Evolutionary conservation across 2,888 invertebrate species (phyloP), one percentile per base, ranked within the genome.

Genomic region (Oxycera nigricornis): DNA sequence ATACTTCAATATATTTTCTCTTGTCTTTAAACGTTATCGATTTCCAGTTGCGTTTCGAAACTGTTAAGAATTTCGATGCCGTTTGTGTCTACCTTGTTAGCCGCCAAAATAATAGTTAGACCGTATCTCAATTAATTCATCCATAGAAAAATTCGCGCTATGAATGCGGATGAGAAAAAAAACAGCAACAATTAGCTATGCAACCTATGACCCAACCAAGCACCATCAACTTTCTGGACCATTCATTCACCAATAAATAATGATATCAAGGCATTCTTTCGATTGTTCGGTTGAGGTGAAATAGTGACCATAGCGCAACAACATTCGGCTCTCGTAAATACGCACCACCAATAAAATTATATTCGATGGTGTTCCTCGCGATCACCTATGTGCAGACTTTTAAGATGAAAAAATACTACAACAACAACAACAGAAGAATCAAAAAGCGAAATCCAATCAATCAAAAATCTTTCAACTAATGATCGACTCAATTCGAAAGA

Each of bases 361-460:
- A 14, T 39, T 65, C 24, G 39, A 65, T 24, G 65, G 39, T 41
- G 41, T 65, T 65, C 59, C 9, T 28, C 26, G n/a, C 39, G 39
- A 39, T 24, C 20, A 24, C 24, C 20, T 14, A 46, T 17, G 46
- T 2, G 4, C 14, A 11, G 17, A 17, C 14, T 11, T 11, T 7
- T 7, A 35, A 35, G 35, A 46, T 3, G 11, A 14, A 55, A 22
- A 55, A 24, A 55, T 22, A 46, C 46, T 11, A 17, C 3, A n/a
- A 2, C 4, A 46, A 46, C 14, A 6, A n/a, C 35, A 11, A 35
- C 3, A 14, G 17, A 46, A 46, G 17, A 46, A 46, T 46, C 14
- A 46, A 46, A 46, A 31, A 22, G 61, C 6, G 9, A 39, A 65
- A 65, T 65, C 65, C 65, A 65, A 65, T 65, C 65, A 65, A 65